These are phyloP conservation scores for Chinchilla lanigera DNA, from an alignment of 2,113 vertebrate genomes.

Conservation along the genomic window DNA sequence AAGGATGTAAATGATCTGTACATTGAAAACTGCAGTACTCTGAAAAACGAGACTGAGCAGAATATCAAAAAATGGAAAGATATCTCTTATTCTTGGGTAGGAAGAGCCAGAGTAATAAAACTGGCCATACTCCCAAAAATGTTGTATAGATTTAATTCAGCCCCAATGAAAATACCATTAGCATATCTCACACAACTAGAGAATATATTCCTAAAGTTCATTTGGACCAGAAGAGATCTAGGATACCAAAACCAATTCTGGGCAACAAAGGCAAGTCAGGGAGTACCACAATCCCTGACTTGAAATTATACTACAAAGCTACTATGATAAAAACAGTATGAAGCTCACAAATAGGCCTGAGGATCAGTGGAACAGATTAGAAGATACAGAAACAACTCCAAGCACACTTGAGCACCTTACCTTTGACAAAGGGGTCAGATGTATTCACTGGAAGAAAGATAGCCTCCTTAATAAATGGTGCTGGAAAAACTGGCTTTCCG, in stretches of 20 bases:
- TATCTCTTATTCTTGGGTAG: not conserved
- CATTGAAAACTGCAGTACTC: not conserved
- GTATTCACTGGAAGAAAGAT: not conserved
- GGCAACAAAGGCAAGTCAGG: not conserved
- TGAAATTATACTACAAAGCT: not conserved
- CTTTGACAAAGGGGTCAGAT: not conserved
- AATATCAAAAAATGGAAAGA: not conserved
- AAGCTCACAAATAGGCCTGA: not conserved
- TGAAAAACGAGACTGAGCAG: not conserved
- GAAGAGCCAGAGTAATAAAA: not conserved
- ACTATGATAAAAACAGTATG: not conserved
- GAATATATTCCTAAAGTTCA: not conserved
- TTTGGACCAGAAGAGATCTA: not conserved
- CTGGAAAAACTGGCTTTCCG: not conserved
- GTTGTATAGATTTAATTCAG: too few relatives aligned
- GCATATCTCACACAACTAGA: too few relatives aligned
- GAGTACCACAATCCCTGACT: not conserved
- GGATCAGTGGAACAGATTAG: not conserved
- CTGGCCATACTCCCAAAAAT: not conserved
- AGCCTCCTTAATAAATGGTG: not conserved
- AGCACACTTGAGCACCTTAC: not conserved
- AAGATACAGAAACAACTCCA: not conserved
- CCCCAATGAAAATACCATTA: too few relatives aligned
- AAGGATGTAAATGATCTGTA: not conserved
- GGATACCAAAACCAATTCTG: not conserved